These are phyloP conservation scores for Triplophysa bombifrons DNA, from an alignment of 2,797 vertebrate species.

Conservation along the genomic window DNA sequence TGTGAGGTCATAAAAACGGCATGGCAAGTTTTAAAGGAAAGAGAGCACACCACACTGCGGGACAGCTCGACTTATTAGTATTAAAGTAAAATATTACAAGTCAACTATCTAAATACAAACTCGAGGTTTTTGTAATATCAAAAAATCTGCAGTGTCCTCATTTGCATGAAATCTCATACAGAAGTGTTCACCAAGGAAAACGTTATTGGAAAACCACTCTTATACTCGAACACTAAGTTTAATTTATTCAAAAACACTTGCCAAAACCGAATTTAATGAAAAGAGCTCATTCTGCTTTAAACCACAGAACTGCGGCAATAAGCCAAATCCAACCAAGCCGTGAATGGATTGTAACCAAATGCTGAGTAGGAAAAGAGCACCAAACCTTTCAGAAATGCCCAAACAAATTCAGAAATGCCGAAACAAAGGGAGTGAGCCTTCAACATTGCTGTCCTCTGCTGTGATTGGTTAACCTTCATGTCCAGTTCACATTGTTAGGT, in stretches of 20 bases:
- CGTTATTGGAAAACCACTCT: not conserved
- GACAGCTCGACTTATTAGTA: not conserved
- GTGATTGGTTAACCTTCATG: too few relatives aligned
- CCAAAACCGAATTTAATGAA: conserved; percentile 8
- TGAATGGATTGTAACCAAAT: not conserved
- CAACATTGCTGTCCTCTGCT: too few relatives aligned
- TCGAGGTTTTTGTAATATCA: not conserved
- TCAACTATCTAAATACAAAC: not conserved
- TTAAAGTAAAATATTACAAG: not conserved
- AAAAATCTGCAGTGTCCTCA: not conserved
- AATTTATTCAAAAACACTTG: not conserved
- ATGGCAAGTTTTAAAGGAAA: not conserved
- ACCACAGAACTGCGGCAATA: not conserved
- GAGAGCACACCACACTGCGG: not conserved
- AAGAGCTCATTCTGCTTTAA: conserved; percentile 9
- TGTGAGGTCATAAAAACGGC: not conserved
- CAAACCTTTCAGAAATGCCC: too few relatives aligned
- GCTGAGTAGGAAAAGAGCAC: not conserved
- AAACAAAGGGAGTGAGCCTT: too few relatives aligned
- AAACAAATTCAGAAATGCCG: too few relatives aligned
- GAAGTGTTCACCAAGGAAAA: conserved; percentile 1
- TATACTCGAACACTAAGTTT: not conserved
- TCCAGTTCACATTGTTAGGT: too few relatives aligned
- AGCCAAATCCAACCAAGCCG: not conserved
- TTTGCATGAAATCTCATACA: not conserved